Base-by-base conservation (phyloP, 2,113 vertebrate species). In the Gobio gobio region DNA sequence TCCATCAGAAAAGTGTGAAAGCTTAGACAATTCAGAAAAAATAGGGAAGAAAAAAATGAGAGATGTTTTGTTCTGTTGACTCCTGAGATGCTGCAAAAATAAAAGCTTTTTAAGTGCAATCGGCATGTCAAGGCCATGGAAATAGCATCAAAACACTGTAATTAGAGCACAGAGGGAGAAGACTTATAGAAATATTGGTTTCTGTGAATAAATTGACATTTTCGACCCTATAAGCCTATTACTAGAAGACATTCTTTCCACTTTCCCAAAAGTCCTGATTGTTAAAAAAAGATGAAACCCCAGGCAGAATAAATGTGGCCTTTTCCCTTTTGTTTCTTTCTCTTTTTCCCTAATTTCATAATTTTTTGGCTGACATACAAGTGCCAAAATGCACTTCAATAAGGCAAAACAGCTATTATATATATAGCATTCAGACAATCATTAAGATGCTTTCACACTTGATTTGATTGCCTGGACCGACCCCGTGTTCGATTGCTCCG, bases 101-200 rank as follows among this genome's bases (percentile, higher is more conserved):
- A 79, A 79, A 47, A 64, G 78, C 58, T 79, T 43, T 61, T 79
- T 74, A 74, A 74, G 70, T 74, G n/a, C 58, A 79, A 47, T 47
- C 12, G 26, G n/a, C 78, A 79, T 79, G 78, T 79, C 58, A 79
- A 47, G 78, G 78, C 58, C 40, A 64, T 63, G 14, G 12, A 47
- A 79, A 63, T 26, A 43, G 33, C 33, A 29, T 75, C 70, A 83
- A 49, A 61, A 61, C 22, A 76, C 70, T 33, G 54, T 63, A 63
- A 63, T 79, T 79, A 79, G 12, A 79, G 40, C 70, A 47, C 70
- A 49, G 43, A 64, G 58, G 16, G 9, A 63, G 24, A 63, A 16
- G 40, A 63, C 58, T 79, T 79, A 73, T 47, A 73, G 70, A 73
- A 24, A 24, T 16, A 79, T 79, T 47, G 16, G 12, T 73, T 58